Base-by-base conservation (phyloP, 2,113 vertebrate genomes). In the Mus spicilegus region DNA sequence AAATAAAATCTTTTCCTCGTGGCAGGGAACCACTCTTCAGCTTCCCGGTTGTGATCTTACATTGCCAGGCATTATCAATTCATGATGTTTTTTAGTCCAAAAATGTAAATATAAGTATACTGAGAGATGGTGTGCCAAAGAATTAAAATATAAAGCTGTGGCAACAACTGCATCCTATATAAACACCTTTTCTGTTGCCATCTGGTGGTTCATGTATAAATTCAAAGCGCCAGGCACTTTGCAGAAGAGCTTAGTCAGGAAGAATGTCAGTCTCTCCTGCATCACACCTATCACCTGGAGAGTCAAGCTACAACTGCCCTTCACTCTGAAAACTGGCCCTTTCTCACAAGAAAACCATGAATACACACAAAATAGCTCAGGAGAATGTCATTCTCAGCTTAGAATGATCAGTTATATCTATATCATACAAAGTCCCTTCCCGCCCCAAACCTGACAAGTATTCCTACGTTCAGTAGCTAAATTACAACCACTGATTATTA, bases 181-280 rank as follows among this genome's bases (percentile, higher is more conserved):
- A 90, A 90, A 94, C 49, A 96, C 90, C 87, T 87, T 97, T 96
- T 95, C 94, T 97, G 36, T 97, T 97, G 96, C 96, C 97, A 97
- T 96, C 96, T 97, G 97, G 94, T 97, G 97, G 96, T 69, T 96
- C 81, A 22, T 61, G 7, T 87, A 96, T 89, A 93, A 95, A 96
- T 95, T 69, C 90, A 86, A 85, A 19, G 14, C 61, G 22, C 84
- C 11, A 65, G 42, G 58, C 72, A 96, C 0, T 46, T 54, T 67
- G 70, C 24, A 58, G 73, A 90, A 80, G 5, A 51, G 13, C 36
- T 93, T 81, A 58, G 39, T 87, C 33, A 51, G 65, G 95, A 65
- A 87, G 13, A 93, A 82, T 87, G 39, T 89, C 61, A 73, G 39
- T 72, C 58, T 85, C 51, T 87, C 82, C 56, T n/a, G 22, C 24